Base-by-base conservation (phyloP, 2,797 vertebrate species). In the Crypturellus tataupa region DNA sequence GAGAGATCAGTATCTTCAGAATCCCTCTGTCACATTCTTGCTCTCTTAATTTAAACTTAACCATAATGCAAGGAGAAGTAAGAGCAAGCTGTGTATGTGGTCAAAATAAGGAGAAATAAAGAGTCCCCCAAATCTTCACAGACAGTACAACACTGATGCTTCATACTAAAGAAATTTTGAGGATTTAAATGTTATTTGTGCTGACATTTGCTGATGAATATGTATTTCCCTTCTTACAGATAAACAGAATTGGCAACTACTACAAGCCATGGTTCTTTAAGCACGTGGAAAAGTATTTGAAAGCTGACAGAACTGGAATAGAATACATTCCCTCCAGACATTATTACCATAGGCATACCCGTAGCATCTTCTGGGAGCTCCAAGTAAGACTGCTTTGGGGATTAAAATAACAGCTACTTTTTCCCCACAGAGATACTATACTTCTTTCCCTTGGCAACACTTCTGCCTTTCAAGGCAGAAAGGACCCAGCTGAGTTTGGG, bases 191-290 rank as follows among this genome's bases (percentile, higher is more conserved):
- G 37, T 82, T 80, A 7, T 0, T 75, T 55, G 18, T 29, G 37
- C 16, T 76, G 60, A 35, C 31, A 10, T 73, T 84, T 84, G 70
- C 58, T 94, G 27, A 88, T 42, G 18, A 71, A 15, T 47, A 2
- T 8, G 0, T 60, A 24, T 84, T 94, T 80, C 94, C 71, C 87
- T 80, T 95, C 71, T 90, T 97, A 44, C 90, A 99, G 99, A 97
- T 99, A 70, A 99, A 99, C 93, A 98, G 97, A 95, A 99, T 99
- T 78, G 99, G 99, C 53, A 98, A 96, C 85, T 98, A 99, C 98
- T 99, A 99, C 95, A 99, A 99, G 96, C 99, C 99, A 0, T 99
- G 99, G 99, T 99, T 99, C 98, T 99, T 99, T 76, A 99, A 98
- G 95, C 99, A 99, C 2, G 99, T 99, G 97, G 98, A 99, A 96